Evolutionary conservation across 2,797 vertebrate species (phyloP).

Genomic region (Microchirus variegatus): DNA sequence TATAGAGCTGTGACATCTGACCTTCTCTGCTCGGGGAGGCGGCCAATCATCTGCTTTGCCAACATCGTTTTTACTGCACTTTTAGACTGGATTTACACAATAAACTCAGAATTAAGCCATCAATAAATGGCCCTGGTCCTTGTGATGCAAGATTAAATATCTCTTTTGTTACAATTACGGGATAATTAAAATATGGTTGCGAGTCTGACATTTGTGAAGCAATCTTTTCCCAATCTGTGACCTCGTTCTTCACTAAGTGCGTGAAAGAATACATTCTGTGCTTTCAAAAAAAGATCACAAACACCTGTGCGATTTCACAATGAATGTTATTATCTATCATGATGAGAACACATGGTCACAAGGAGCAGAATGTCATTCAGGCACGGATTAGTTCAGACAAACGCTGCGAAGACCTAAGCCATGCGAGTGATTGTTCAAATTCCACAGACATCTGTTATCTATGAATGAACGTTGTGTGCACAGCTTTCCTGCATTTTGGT

Average conservation of each 20-base stretch:
- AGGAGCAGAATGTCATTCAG: background rate
- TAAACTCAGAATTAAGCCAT: conserved; percentile 3
- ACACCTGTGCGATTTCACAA: conserved; percentile 2
- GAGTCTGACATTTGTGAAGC: conserved; percentile 25
- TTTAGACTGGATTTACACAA: conserved; percentile 26
- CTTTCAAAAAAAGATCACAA: conserved; percentile 1
- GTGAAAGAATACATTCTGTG: conserved; percentile 13
- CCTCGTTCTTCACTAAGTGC: conserved; percentile 16
- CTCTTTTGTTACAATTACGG: conserved; percentile 7
- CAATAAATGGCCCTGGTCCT: background rate
- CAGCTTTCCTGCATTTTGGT: conserved; percentile 48
- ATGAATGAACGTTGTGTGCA: conserved; percentile 40
- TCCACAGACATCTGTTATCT: conserved; percentile 54
- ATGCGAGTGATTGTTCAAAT: conserved; percentile 22
- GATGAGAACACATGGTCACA: background rate
- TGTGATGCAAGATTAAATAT: conserved; percentile 2
- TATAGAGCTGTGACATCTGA: conserved; percentile 32
- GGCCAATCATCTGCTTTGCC: conserved; percentile 4
- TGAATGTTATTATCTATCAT: background rate
- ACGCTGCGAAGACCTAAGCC: conserved; percentile 1
- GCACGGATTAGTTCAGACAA: conserved; percentile 10
- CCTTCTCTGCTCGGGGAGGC: conserved; percentile 23
- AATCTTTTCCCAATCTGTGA: conserved; percentile 26
- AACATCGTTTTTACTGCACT: conserved; percentile 11
- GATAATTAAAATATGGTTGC: conserved; percentile 7